Base-by-base conservation (phyloP, 1,140 invertebrate genomes). In the Venustaconcha ellipsiformis region DNA sequence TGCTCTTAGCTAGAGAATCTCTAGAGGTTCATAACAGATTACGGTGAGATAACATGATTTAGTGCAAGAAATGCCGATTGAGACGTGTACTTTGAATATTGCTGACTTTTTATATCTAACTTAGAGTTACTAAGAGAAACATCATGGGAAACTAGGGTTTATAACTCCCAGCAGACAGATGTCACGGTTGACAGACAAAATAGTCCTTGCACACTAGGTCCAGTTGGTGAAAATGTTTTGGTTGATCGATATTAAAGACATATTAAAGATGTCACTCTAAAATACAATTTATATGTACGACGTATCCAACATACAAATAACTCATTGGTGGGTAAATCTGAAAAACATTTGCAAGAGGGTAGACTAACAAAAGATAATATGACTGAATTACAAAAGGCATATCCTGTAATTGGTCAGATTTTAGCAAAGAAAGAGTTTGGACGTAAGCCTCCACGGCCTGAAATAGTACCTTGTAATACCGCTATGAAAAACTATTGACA, bases 351-450 rank as follows among this genome's bases (percentile, higher is more conserved):
- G 55, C 26, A 66, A 37, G 55, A 37, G 30, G 30, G 55, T 55
- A 20, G 57, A 17, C 57, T 67, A 67, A 55, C 55, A 18, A n/a
- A 55, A 3, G 58, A 15, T 1, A n/a, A 15, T 55, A 18, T 55
- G 57, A 55, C 30, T 55, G 65, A 67, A 48, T 55, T 67, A 55
- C 65, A 67, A n/a, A 67, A 17, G 37, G 18, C 65, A 48, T 30
- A 67, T n/a, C 65, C 30, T 8, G 20, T 48, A 8, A 48, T 67
- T 14, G 57, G 57, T n/a, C 30, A 15, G 18, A 12, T 67, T 11
- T 6, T 67, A 48, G 57, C 17, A n/a, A 55, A 18, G 57, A 67
- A 67, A 17, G 37, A 55, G 65, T 55, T 55, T 67, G 65, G 65
- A 67, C 55, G 0, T 17, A 15, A 55, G 37, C 20, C 20, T 67